Evolutionary conservation across 2,113 vertebrate species (phyloP).

Genomic region (Ovis canadensis): DNA sequence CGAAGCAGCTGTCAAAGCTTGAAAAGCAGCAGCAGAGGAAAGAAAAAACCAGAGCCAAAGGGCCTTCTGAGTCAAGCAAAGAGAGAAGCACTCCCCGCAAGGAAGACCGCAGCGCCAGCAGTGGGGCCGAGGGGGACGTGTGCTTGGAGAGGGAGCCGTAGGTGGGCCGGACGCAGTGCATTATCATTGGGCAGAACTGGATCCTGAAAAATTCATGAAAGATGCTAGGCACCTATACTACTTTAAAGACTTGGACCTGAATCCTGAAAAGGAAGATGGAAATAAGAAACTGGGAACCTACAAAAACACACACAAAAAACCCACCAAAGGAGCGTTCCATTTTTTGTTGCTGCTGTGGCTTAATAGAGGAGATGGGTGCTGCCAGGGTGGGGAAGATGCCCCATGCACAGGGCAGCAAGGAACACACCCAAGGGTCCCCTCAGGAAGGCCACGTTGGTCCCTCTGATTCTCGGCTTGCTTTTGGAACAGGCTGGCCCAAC

Average conservation of each 20-base stretch:
- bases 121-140: slow-evolving; percentile 92
- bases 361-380: slow-evolving; percentile 53
- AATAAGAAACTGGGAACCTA: slow-evolving; percentile 63
- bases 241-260: slow-evolving; percentile 60
- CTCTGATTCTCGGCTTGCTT: slow-evolving; percentile 70
- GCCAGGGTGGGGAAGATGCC: neutral
- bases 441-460: slow-evolving; percentile 44
- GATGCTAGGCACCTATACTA: slow-evolving; percentile 50
- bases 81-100: slow-evolving; percentile 84
- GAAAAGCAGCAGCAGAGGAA: slow-evolving; percentile 97
- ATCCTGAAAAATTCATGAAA: slow-evolving; percentile 64
- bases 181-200: slow-evolving; percentile 62
- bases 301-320: slow-evolving; percentile 51
- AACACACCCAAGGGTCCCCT: neutral
- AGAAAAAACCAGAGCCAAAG: slow-evolving; percentile 93
- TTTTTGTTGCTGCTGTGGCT: slow-evolving; percentile 63
- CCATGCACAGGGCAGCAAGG: neutral
- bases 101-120: slow-evolving; percentile 90
- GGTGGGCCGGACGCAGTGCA: slow-evolving; percentile 51
- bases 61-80: slow-evolving; percentile 86
- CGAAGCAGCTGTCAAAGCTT: slow-evolving; percentile 92
- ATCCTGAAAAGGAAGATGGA: slow-evolving; percentile 62
- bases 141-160: slow-evolving; percentile 93
- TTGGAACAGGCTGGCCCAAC: slow-evolving; percentile 40
- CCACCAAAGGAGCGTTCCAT: slow-evolving; percentile 72